Conservation (phyloP, 2,797 vertebrate genomes). For the Enteromius trimaculatus region DNA sequence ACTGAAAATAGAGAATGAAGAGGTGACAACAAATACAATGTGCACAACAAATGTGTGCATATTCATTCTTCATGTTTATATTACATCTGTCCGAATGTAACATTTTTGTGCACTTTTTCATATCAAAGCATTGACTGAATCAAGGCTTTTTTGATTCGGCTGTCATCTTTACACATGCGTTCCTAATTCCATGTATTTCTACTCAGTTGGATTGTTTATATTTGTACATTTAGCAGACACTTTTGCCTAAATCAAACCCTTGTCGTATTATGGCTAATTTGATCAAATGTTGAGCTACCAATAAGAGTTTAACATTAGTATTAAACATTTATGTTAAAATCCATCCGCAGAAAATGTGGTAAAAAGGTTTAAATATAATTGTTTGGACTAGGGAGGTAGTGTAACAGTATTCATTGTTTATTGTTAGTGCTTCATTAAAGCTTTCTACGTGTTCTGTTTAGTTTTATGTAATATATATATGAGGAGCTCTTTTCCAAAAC, state of each 20-base stretch:
- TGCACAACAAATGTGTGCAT: slow-evolving; percentile 9
- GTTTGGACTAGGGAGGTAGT: not conserved
- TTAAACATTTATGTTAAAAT: slow-evolving; percentile 25
- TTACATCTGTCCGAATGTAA: not conserved
- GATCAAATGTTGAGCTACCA: not conserved
- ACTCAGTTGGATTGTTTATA: not conserved
- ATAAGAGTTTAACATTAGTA: not conserved
- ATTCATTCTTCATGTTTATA: slow-evolving; percentile 1
- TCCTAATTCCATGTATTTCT: not conserved
- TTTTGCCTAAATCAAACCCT: not conserved
- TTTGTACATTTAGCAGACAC: not conserved
- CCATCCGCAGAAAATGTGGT: not conserved
- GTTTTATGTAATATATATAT: too few species aligned
- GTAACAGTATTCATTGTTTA: not conserved
- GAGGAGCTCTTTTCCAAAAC: too few species aligned
- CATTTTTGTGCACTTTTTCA: not conserved
- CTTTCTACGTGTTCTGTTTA: not conserved
- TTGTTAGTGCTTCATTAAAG: slow-evolving; percentile 1
- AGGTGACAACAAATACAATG: slow-evolving; percentile 75
- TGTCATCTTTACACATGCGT: not conserved
- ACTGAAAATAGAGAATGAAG: slow-evolving; percentile 95
- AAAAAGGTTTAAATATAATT: not conserved
- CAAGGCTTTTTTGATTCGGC: not conserved
- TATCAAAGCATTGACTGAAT: not conserved
- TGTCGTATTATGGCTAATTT: not conserved